phyloP scores from a whole-genome alignment of 2,797 vertebrate species.

The Macrochelys suwanniensis region DNA sequence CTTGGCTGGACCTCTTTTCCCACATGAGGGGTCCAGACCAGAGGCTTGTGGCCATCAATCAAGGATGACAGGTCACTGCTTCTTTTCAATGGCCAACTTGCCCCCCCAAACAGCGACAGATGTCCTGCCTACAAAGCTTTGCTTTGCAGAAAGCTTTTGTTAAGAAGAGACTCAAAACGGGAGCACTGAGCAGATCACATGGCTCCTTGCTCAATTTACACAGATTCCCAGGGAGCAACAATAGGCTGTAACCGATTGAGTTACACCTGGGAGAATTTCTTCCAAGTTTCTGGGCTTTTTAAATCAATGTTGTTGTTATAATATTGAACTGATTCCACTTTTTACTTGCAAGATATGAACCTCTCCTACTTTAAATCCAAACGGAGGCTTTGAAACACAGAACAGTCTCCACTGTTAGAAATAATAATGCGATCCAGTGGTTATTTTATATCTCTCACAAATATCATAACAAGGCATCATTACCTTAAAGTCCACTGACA shows the following conservation, averaged over 20 bases:
- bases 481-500: constrained; percentile 64
- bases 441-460: constrained; percentile 30
- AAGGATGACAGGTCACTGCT: constrained; percentile 91
- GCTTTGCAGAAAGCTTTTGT: constrained; percentile 79
- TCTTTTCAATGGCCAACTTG: constrained; percentile 85
- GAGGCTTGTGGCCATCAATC: constrained; percentile 88
- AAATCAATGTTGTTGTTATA: constrained; percentile 25
- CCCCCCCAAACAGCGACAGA: constrained; percentile 88
- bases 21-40: constrained; percentile 87
- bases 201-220: constrained; percentile 56
- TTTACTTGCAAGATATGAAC: constrained; percentile 72
- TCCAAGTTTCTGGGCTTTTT: not conserved
- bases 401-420: constrained; percentile 15
- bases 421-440: not conserved
- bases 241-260: constrained; percentile 79
- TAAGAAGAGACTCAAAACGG: constrained; percentile 63
- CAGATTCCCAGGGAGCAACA: constrained; percentile 84
- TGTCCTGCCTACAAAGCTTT: constrained; percentile 88
- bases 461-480: constrained; percentile 9
- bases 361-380: constrained; percentile 40
- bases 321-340: not conserved
- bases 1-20: constrained; percentile 91
- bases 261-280: constrained; percentile 81
- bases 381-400: constrained; percentile 1
- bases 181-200: constrained; percentile 74